These are phyloP conservation scores for Epizoanthus rinbou DNA, from an alignment of 92 coral and sea anemone genomes.

Conservation along the genomic window DNA sequence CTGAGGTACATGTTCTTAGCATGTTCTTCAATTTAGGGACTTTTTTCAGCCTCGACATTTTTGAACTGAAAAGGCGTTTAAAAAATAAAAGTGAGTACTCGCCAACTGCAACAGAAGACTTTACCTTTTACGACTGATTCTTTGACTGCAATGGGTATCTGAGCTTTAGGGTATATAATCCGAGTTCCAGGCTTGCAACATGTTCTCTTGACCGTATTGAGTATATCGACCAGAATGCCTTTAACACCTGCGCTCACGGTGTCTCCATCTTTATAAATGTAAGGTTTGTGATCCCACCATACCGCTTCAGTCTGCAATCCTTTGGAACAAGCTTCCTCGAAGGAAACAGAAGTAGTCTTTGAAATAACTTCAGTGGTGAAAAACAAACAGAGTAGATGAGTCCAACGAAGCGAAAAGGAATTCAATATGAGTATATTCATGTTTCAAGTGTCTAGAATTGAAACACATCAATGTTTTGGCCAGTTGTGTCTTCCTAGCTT, in stretches of 20 bases:
- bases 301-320: conserved; percentile 50
- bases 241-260: background rate
- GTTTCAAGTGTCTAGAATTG: too few species aligned
- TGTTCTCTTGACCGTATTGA: conserved; percentile 53
- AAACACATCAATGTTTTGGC: background rate
- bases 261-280: conserved; percentile 46
- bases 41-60: too few species aligned
- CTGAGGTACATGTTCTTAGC: too few species aligned
- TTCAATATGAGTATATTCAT: background rate
- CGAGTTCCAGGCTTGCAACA: conserved; percentile 60
- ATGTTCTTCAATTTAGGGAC: too few species aligned
- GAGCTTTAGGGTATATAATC: conserved; percentile 12
- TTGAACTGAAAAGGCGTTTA: too few species aligned
- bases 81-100: too few species aligned
- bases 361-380: conserved; percentile 8
- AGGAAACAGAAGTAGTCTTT: conserved; percentile 9
- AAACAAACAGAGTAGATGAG: conserved; percentile 8
- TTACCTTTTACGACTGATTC: conserved; percentile 32
- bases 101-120: too few species aligned
- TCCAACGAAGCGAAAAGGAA: background rate
- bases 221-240: conserved; percentile 79
- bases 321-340: conserved; percentile 54
- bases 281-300: conserved; percentile 76
- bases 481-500: too few species aligned
- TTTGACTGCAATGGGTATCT: conserved; percentile 17